Base-by-base conservation (phyloP, 2,888 invertebrate species). In the Criorhina ranunculi region DNA sequence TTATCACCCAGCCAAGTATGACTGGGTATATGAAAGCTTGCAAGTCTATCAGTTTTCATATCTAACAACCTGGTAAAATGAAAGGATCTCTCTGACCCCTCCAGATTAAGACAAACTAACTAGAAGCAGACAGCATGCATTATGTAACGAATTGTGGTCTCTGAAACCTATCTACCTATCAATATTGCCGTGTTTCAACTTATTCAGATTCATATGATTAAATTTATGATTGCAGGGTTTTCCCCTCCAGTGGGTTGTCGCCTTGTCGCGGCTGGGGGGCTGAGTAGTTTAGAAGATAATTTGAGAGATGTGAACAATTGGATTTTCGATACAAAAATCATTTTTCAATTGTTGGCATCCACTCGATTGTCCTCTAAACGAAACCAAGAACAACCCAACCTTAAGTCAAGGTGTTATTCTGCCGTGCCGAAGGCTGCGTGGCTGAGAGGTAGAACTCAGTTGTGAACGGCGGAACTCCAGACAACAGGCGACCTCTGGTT, bases 381-480 rank as follows among this genome's bases (percentile, higher is more conserved):
- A 15, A 42, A 42, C 42, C 8, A 42, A 42, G 42, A 42, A 42
- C 42, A 42, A 42, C 42, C 42, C 15, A 42, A 55, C 33, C 55
- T 35, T 11, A 55, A 55, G 55, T 55, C 33, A 55, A 55, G 55
- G 55, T 55, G 55, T 55, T 0, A 35, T n/a, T 55, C 55, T 17
- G 35, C 17, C 35, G 55, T 55, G 55, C 55, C 55, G 35, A 55
- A 17, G 55, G 35, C 35, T 55, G 33, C 9, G 35, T 55, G 55
- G 35, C 55, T 55, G 55, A n/a, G 55, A 17, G 55, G 55, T 55
- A 11, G 35, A 55, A 17, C 55, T 35, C 55, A 35, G 33, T 35
- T 35, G 35, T 17, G 29, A 55, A 55, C 55, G 55, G 17, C 55
- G 5, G 55, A 35, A 55, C 55, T 55, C 55, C 55, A 35, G 55